phyloP scores from a whole-genome alignment of 30 jellyfish, hydroid and myxozoan genomes.

The Turritopsis rubra region DNA sequence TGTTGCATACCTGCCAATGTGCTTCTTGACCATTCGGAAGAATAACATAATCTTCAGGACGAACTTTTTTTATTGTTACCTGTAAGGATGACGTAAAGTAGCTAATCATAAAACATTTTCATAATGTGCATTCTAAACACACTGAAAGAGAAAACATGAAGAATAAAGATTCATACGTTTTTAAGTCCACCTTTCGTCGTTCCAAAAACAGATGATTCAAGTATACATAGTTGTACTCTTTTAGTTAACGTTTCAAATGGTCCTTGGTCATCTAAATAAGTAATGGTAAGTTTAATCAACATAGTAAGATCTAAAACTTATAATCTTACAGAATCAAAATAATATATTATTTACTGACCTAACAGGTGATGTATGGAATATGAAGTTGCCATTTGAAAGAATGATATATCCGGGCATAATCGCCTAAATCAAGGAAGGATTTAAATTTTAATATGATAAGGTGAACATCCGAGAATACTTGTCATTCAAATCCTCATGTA shows the following conservation, averaged over 20 bases:
- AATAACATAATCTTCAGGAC: constrained; percentile 60
- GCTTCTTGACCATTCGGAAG: constrained; percentile 94
- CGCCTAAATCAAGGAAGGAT: constrained; percentile 42
- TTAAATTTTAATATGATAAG: no score
- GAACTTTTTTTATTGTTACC: constrained; percentile 51
- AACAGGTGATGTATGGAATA: constrained; percentile 65
- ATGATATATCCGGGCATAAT: constrained; percentile 94
- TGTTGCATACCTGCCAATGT: constrained; percentile 96
- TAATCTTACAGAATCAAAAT: neutral
- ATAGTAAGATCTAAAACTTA: neutral
- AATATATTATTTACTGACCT: constrained; percentile 61
- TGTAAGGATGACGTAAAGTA: constrained; percentile 12
- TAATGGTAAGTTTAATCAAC: neutral
- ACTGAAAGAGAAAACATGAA: neutral
- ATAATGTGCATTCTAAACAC: neutral
- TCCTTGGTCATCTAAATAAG: constrained; percentile 19
- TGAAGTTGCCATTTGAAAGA: constrained; percentile 79
- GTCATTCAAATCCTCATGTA: no score
- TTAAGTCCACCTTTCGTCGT: constrained; percentile 77
- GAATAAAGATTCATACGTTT: constrained; percentile 44
- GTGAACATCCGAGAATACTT: no score
- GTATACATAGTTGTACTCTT: constrained; percentile 74
- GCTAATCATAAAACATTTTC: no score
- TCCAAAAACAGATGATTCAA: constrained; percentile 83
- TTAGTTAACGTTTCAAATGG: constrained; percentile 78